Evolutionary conservation across 2,113 vertebrate genomes (phyloP), one percentile per base, ranked within the genome.

Genomic region (Monarcha castaneiventris): DNA sequence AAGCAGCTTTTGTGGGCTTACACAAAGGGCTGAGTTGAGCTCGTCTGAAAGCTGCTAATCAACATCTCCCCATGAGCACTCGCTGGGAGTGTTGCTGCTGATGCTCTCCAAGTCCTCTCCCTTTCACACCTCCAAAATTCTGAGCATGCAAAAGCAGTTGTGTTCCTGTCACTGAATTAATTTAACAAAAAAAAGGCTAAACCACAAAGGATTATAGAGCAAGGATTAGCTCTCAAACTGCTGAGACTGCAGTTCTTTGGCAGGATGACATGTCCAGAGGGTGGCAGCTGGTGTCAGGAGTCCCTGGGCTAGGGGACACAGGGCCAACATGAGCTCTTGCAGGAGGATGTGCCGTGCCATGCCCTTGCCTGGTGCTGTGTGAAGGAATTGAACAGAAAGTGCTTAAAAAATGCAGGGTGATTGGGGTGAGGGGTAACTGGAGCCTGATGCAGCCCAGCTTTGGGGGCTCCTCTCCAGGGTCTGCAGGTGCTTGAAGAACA

Each of bases 321-420:
- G 13, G n/a, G 27, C 52, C 8, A 7, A 1, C 1, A 0, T 3
- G 26, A 84, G 54, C 33, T 15, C 51, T 29, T 14, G 49, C 9
- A 37, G 66, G 30, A 35, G 30, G 39, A 11, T 19, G 35, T 26
- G 51, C 39, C 43, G 29, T 26, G 51, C 39, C 43, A 29, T 29
- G 71, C 67, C 44, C 23, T 51, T 0, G 0, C 12, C 3, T 17
- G 26, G 3, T 49, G 61, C 35, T 16, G 1, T 6, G 18, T 8
- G 43, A 64, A 33, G n/a, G 27, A 25, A 29, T 1, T 14, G 68
- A 82, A 43, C 23, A 21, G 22, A 27, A 69, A 52, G 8, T 3
- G 2, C 35, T 58, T 35, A 7, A 66, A 77, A 62, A 21, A 3
- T 2, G 7, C 15, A 3, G 14, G 4, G 23, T 41, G 46, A 9